phyloP scores from a whole-genome alignment of 2,888 invertebrate genomes.

The Spicauda simplicius region DNA sequence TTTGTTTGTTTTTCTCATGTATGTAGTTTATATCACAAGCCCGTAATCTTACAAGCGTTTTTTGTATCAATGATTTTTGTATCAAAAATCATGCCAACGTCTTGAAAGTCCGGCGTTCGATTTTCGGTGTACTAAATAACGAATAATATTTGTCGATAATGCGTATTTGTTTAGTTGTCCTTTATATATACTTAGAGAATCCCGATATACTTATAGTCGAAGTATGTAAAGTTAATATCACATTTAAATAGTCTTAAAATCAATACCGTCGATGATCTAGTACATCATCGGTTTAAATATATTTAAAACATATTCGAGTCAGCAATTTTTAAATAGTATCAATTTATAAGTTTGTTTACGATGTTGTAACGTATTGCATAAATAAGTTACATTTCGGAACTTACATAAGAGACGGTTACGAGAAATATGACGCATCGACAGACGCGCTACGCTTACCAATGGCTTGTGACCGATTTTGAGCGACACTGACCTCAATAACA shows the following conservation, averaged over 20 bases:
- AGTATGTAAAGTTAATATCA: too few species aligned
- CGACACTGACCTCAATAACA: conserved; percentile 76
- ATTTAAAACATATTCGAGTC: not conserved
- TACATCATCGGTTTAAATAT: not conserved
- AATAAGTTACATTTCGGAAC: conserved; percentile 57
- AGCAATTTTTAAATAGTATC: not conserved
- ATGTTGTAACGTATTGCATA: conserved; percentile 56
- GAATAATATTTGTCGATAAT: too few species aligned
- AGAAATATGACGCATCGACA: conserved; percentile 68
- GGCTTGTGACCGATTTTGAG: conserved; percentile 64
- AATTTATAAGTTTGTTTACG: not conserved
- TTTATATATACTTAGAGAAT: too few species aligned
- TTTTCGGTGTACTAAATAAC: too few species aligned
- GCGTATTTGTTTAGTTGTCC: too few species aligned
- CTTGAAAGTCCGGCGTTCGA: too few species aligned
- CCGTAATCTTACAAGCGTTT: too few species aligned
- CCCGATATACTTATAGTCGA: too few species aligned
- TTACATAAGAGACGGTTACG: conserved; percentile 71
- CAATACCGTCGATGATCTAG: not conserved
- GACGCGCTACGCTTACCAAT: conserved; percentile 64
- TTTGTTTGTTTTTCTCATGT: not conserved
- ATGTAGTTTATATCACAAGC: not conserved
- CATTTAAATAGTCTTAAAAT: too few species aligned
- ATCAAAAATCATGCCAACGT: too few species aligned
- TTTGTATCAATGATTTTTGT: too few species aligned